Conservation (phyloP, 2,113 vertebrate species). For the mouse (Mus musculus) region GRCm39 chrX:154126001-154126500, state of each 20-base stretch:
- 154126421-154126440: not conserved
- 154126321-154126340: not conserved
- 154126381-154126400: not conserved
- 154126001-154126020: not conserved
- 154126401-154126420: not conserved
- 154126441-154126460: not conserved
- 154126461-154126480: not conserved
- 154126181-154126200: not conserved
- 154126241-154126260: not conserved
- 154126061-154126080: not conserved
- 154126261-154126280: not conserved
- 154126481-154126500: not conserved
- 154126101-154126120: not conserved
- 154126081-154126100: not conserved
- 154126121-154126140: not conserved
- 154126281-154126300: not conserved
- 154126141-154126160: not conserved
- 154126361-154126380: not conserved
- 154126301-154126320: not conserved
- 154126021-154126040: not conserved
- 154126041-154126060: not conserved
- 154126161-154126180: not conserved
- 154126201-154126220: not conserved
- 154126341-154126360: not conserved
- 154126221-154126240: not conserved